Evolutionary conservation across 2,888 invertebrate genomes (phyloP).

Genomic region (Ormyrus rosae): DNA sequence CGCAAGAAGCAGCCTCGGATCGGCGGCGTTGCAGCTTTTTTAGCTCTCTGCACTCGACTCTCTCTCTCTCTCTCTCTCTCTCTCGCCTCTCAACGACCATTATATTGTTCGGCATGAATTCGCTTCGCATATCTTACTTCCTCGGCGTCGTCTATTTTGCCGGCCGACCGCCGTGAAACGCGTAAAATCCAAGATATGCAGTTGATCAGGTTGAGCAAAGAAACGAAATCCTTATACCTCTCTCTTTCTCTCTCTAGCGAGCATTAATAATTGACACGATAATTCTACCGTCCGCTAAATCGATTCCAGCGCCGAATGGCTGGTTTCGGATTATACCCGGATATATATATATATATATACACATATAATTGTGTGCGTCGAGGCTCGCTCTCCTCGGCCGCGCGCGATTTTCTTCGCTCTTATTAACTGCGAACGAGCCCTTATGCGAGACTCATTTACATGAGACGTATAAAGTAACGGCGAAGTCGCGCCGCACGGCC

Average conservation of each 20-base stretch:
- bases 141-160: constrained; percentile 51
- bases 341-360: constrained; percentile 1
- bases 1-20: too few relatives aligned
- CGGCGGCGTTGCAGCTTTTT: constrained; percentile 66
- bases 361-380: not conserved
- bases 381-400: not conserved
- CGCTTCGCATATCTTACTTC: constrained; percentile 50
- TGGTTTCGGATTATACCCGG: constrained; percentile 49
- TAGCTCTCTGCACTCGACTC: constrained; percentile 56
- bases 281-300: constrained; percentile 60
- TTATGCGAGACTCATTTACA: constrained; percentile 53
- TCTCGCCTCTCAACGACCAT: constrained; percentile 58
- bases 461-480: constrained; percentile 54
- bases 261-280: constrained; percentile 63
- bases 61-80: constrained; percentile 59
- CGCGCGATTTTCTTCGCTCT: constrained; percentile 54
- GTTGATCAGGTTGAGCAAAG: constrained; percentile 58
- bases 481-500: constrained; percentile 14
- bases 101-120: constrained; percentile 61
- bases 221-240: constrained; percentile 23
- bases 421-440: constrained; percentile 56
- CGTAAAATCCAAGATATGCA: constrained; percentile 68
- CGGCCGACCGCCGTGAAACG: constrained; percentile 63
- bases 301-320: constrained; percentile 42
- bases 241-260: constrained; percentile 10